Conservation (phyloP, 2,797 vertebrate genomes). For the Lates japonicus region DNA sequence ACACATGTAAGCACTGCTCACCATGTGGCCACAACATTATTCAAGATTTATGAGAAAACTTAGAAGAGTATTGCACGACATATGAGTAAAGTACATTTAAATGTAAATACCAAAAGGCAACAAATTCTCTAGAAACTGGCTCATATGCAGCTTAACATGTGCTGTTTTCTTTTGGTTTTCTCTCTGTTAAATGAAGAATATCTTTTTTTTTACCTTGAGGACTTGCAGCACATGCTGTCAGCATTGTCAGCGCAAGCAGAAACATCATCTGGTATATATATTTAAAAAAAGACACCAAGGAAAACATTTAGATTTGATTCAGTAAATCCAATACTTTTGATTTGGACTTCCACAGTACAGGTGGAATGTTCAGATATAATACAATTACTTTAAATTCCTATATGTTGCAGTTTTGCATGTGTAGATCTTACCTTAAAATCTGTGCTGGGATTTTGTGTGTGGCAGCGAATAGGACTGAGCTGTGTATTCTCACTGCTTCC, state of each 20-base stretch:
- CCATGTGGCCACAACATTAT: background rate
- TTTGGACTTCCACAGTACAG: background rate
- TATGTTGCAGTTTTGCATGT: background rate
- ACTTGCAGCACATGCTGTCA: conserved; percentile 49
- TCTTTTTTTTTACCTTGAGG: conserved; percentile 56
- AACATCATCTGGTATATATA: conserved; percentile 63
- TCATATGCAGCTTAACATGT: background rate
- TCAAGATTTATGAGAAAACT: background rate
- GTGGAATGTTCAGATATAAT: background rate
- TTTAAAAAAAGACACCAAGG: conserved; percentile 6
- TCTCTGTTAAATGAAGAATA: background rate
- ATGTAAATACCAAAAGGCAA: background rate
- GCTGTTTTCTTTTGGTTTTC: background rate
- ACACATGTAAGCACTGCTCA: background rate
- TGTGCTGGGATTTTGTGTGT: background rate
- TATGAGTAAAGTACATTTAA: background rate
- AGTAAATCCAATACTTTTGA: background rate
- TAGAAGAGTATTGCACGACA: background rate
- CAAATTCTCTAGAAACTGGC: background rate
- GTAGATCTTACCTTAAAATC: conserved; percentile 49
- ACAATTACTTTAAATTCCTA: background rate
- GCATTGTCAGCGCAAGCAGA: conserved; percentile 40
- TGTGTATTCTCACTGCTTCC: conserved; percentile 32
- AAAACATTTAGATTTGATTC: background rate
- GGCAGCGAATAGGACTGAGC: background rate